Conservation (phyloP, 1,140 invertebrate species). For the Zaprionus tsacasi region DNA sequence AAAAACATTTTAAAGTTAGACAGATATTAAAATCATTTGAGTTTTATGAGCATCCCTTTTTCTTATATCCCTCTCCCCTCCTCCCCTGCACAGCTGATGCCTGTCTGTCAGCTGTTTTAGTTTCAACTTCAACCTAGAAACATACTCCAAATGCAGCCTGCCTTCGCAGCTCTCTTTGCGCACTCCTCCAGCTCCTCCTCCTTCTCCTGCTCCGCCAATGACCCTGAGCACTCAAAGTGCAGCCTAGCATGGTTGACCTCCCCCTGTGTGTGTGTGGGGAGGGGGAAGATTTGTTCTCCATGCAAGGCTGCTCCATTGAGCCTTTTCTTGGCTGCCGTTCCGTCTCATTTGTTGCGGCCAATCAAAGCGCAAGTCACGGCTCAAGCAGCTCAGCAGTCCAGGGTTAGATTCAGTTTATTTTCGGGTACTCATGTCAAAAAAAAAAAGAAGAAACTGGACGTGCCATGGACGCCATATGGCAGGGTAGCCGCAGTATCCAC, state of each 20-base stretch:
- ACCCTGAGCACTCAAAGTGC: neutral
- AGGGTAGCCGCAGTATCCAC: neutral
- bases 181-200: neutral
- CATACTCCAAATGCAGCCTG: neutral
- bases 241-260: neutral
- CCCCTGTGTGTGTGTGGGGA: neutral
- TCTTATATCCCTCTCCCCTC: neutral
- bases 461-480: neutral
- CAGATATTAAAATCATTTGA: constrained; percentile 5
- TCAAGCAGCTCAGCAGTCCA: neutral
- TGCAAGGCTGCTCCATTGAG: neutral
- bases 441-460: neutral
- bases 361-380: constrained; percentile 7
- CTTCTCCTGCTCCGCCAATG: neutral
- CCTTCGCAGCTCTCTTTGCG: neutral
- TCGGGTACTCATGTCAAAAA: constrained; percentile 1
- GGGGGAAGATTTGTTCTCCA: neutral
- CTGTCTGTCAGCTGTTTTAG: neutral
- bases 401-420: constrained; percentile 2
- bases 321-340: neutral
- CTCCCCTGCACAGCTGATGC: neutral
- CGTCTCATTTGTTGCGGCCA: constrained; percentile 1
- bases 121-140: neutral
- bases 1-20: neutral
- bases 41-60: neutral